These are phyloP conservation scores for Ditylenchus dipsaci DNA, from an alignment of 1,140 invertebrate genomes.

Conservation along the genomic window DNA sequence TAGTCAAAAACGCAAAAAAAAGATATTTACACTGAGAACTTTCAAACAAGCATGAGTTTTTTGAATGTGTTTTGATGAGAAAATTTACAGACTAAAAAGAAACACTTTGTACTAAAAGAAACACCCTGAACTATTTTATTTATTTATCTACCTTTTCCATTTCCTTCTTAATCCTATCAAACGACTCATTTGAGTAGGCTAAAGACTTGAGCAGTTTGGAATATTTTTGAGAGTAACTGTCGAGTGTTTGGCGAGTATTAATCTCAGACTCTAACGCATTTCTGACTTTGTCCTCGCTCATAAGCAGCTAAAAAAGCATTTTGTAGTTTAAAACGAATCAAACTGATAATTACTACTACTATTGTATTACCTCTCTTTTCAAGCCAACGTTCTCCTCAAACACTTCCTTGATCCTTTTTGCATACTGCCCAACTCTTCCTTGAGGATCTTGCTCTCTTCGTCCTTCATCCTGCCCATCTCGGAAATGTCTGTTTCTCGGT, in stretches of 20 bases:
- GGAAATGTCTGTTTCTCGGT: conserved; percentile 32
- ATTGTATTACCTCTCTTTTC: conserved; percentile 32
- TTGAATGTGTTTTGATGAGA: too few species aligned
- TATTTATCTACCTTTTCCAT: conserved; percentile 47
- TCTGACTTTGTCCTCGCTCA: conserved; percentile 34
- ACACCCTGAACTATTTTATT: too few species aligned
- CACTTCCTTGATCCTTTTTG: conserved; percentile 31
- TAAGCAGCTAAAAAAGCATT: conserved; percentile 33
- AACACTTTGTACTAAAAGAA: too few species aligned
- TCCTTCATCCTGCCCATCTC: conserved; percentile 29
- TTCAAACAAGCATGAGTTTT: neutral
- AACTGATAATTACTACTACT: neutral
- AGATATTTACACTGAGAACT: conserved; percentile 9
- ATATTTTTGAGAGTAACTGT: conserved; percentile 35
- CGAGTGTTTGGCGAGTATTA: conserved; percentile 28
- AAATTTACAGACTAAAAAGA: too few species aligned
- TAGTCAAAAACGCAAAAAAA: conserved; percentile 13
- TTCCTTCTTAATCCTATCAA: conserved; percentile 35
- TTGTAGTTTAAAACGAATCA: neutral
- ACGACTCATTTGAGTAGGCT: conserved; percentile 35
- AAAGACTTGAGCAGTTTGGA: conserved; percentile 24
- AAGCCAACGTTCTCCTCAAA: conserved; percentile 40
- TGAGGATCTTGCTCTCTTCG: conserved; percentile 26
- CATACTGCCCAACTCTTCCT: conserved; percentile 32
- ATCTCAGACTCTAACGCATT: conserved; percentile 35